Evolutionary conservation across 2,113 vertebrate genomes (phyloP).

Genomic region (Nymphicus hollandicus): DNA sequence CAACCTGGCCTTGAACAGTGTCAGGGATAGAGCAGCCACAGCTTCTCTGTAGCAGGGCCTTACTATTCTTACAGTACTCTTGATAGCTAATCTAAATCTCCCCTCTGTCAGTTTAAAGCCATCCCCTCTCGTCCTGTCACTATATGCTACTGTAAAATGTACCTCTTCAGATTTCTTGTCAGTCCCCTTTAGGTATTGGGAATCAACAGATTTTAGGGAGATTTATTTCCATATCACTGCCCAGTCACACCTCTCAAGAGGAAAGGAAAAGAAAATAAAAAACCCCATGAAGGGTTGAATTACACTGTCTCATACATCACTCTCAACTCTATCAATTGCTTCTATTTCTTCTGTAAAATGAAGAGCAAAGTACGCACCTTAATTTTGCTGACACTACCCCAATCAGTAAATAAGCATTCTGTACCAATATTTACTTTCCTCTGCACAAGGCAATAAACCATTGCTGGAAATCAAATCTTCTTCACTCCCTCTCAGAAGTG

Average conservation of each 20-base stretch:
- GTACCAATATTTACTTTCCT: conserved; percentile 49
- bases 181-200: neutral
- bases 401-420: conserved; percentile 49
- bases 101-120: neutral
- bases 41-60: neutral
- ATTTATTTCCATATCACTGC: neutral
- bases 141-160: neutral
- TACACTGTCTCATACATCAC: neutral
- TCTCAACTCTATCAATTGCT: conserved; percentile 24
- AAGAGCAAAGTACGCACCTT: conserved; percentile 29
- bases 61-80: neutral
- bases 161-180: neutral
- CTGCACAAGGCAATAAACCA: conserved; percentile 21
- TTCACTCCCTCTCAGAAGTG: neutral
- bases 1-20: neutral
- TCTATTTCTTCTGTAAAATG: neutral
- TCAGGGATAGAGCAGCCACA: neutral
- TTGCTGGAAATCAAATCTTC: conserved; percentile 35
- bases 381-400: conserved; percentile 36
- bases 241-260: neutral
- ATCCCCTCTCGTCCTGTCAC: neutral
- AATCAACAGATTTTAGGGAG: neutral
- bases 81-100: neutral
- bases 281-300: neutral
- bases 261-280: neutral